Conservation (phyloP, 2,797 vertebrate genomes). For the Spinibarbus caldwelli region DNA sequence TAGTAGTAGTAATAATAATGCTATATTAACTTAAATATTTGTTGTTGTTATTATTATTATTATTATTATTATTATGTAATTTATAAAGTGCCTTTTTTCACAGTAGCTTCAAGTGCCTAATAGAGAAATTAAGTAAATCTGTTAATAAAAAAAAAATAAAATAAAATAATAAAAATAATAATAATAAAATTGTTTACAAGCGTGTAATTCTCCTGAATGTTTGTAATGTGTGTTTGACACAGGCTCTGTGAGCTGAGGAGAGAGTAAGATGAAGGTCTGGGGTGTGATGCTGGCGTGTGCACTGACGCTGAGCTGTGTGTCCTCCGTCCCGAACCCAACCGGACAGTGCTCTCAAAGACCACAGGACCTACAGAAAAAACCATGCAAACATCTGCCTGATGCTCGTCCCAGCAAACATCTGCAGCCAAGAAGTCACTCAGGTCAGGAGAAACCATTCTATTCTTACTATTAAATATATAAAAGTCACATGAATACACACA, state of each 20-base stretch:
- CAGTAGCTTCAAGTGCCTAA: neutral
- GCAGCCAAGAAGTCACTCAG: slow-evolving; percentile 1
- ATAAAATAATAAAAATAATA: no score
- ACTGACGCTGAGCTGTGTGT: slow-evolving; percentile 4
- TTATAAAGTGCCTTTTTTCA: neutral
- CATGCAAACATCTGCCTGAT: slow-evolving; percentile 24
- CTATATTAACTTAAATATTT: neutral
- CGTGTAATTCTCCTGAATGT: neutral
- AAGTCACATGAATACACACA: neutral
- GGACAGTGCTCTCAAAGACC: neutral
- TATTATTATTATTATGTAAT: neutral
- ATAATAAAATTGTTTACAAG: no score
- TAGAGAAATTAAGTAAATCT: no score
- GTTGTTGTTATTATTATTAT: neutral
- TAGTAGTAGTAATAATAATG: neutral
- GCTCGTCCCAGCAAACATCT: slow-evolving; percentile 31
- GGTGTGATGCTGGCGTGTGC: slow-evolving; percentile 15
- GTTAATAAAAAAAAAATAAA: no score
- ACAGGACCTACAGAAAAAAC: neutral
- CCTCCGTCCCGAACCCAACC: neutral
- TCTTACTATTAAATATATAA: neutral
- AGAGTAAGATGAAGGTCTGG: slow-evolving; percentile 29
- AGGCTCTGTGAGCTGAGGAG: slow-evolving; percentile 32
- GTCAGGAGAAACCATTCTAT: slow-evolving; percentile 5
- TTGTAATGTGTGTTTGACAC: neutral